Base-by-base conservation (phyloP, 2,888 invertebrate genomes). In the Parnassius glacialis region DNA sequence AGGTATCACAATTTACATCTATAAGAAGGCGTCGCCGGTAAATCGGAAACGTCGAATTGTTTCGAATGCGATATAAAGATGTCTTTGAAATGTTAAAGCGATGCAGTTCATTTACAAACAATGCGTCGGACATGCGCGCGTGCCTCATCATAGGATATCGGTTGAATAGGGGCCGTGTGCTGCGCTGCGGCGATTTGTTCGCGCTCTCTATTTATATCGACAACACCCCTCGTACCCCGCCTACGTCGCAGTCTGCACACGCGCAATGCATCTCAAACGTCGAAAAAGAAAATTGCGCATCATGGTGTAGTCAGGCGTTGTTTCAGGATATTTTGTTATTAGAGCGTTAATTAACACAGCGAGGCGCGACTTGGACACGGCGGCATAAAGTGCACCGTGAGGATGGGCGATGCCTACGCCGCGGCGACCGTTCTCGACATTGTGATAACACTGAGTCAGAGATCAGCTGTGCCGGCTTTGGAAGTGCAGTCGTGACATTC, bases 261-360 rank as follows among this genome's bases (percentile, higher is more conserved):
- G 78, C 89, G 89, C 89, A 81, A 83, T 74, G 71, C 74, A 76
- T 76, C 76, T 79, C 69, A 78, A 81, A 84, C 75, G 68, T 79
- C 78, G 82, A 88, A 87, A 89, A 86, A 86, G 85, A 88, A 87
- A 89, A 86, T 84, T 86, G 84, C 87, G 87, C 84, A 88, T 84
- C 81, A 87, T 83, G 83, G 74, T 81, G 74, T 73, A 73, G 72
- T 63, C 73, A 75, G 71, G 75, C 81, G 76, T 77, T 78, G 48
- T 48, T 48, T 69, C 74, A 67, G 70, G 68, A 69, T 68, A 68
- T 67, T 70, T 68, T 70, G 68, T 70, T 72, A 68, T 74, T 65
- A 66, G 65, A 65, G 61, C 71, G 74, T 70, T 79, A 75, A 81
- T 78, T 75, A 73, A 68, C 65, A 62, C 65, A 9, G 48, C 64